A percentile compares a stretch with the other conserved stretches of the same genome.
These are phyloP conservation scores for Thripadectes ignobilis DNA, from an alignment of 2,797 vertebrate species.

Conservation along the genomic window DNA sequence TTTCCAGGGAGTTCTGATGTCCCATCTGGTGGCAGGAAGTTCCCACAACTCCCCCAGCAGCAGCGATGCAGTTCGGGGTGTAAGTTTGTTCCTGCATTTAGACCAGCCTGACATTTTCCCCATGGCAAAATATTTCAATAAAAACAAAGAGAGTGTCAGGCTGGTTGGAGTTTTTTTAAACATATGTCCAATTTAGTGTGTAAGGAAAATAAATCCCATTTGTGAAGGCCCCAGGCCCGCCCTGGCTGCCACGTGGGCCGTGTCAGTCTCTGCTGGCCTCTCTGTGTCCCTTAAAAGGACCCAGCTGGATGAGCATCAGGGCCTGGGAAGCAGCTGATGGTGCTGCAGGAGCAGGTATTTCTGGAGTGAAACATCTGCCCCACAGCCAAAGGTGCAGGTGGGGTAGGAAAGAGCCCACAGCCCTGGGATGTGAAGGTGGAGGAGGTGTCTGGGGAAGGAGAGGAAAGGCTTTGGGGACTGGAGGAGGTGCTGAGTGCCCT, in stretches of 20 bases:
- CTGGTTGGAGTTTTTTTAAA: neutral
- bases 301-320: neutral
- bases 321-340: neutral
- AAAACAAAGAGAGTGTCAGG: neutral
- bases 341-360: neutral
- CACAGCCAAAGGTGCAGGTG: rapidly evolving
- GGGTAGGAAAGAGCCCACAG: rapidly evolving
- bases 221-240: neutral
- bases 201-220: neutral
- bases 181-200: neutral
- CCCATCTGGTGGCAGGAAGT: neutral
- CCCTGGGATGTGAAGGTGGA: neutral
- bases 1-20: neutral
- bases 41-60: neutral
- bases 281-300: neutral
- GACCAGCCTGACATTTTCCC: neutral
- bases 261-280: neutral
- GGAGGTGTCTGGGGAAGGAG: neutral
- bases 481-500: neutral
- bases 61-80: neutral
- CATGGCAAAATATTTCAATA: neutral
- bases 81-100: neutral
- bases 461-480: neutral
- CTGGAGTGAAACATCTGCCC: neutral
- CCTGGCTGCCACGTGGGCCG: neutral